Evolutionary conservation across 2,888 invertebrate genomes (phyloP), one percentile per base, ranked within the genome.

Genomic region (Perizoma flavofasciatum): DNA sequence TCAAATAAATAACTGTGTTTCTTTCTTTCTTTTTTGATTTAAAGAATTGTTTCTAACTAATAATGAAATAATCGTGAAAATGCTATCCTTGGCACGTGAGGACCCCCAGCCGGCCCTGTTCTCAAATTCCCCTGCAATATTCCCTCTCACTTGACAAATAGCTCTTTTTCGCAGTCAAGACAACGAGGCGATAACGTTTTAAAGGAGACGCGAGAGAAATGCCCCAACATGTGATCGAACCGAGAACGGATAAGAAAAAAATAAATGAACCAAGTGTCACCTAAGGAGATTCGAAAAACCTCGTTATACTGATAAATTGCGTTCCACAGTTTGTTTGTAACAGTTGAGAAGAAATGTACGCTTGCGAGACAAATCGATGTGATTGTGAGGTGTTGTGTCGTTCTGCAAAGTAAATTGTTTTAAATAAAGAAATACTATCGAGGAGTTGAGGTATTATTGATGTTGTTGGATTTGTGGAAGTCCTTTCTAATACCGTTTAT

Each of bases 281-380:
- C 83, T 78, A 85, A 84, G 79, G 86, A 87, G 87, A 88, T 89
- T 88, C 84, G 83, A 82, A 83, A 87, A 87, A 86, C 83, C 86
- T 89, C 89, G 83, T 90, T 89, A 87, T 85, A 81, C 88, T 88
- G 86, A 89, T 89, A 88, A 88, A 89, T 88, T 86, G 84, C 80
- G 77, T 68, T 76, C 78, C 80, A 77, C 81, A 83, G 81, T 86
- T 81, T 84, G 83, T 83, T 83, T 81, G 78, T 75, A 75, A 74
- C 75, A 74, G 79, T 78, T 66, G 59, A 63, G 32, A 53, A 63
- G 55, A 64, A 66, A 79, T 80, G 66, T 65, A 74, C 72, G 62
- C 67, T 73, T 68, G 48, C 63, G 73, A 77, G 81, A 83, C 78
- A 83, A 83, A 84, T 85, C 80, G 79, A 81, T 68, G 76, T 52